These are phyloP conservation scores for Drosophila willistoni DNA, from an alignment of 1,140 invertebrate species.

Conservation along the genomic window DNA sequence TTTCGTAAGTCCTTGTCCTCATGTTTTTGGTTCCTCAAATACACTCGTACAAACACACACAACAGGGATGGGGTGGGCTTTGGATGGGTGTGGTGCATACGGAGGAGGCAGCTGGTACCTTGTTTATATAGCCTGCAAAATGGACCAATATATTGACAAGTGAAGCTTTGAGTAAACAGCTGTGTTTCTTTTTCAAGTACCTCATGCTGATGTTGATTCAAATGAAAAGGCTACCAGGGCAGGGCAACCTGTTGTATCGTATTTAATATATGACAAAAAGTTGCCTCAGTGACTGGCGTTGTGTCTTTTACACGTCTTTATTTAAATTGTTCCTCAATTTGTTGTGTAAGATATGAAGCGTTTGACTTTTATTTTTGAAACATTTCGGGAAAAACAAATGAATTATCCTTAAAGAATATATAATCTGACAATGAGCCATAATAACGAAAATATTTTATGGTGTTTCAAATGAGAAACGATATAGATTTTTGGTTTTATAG, in stretches of 20 bases:
- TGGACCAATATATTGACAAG: constrained; percentile 55
- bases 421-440: too few relatives aligned
- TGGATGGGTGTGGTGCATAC: constrained; percentile 29
- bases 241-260: background rate
- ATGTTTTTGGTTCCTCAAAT: constrained; percentile 66
- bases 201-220: background rate
- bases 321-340: too few relatives aligned
- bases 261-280: constrained; percentile 5
- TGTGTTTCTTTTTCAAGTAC: constrained; percentile 38
- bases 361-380: too few relatives aligned
- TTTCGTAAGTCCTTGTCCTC: constrained; percentile 68
- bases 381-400: too few relatives aligned
- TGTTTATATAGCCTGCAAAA: constrained; percentile 56
- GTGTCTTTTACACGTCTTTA: too few relatives aligned
- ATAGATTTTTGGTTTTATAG: too few relatives aligned
- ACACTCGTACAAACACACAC: constrained; percentile 33
- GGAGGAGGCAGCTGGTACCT: constrained; percentile 37
- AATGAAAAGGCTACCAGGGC: background rate
- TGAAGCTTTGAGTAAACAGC: constrained; percentile 55
- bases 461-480: too few relatives aligned
- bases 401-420: too few relatives aligned
- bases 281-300: background rate
- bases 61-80: background rate
- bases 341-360: too few relatives aligned
- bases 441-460: too few relatives aligned